Base-by-base conservation (phyloP, 64 coral and sea anemone genomes). In the Astreopora myriophthalma region DNA sequence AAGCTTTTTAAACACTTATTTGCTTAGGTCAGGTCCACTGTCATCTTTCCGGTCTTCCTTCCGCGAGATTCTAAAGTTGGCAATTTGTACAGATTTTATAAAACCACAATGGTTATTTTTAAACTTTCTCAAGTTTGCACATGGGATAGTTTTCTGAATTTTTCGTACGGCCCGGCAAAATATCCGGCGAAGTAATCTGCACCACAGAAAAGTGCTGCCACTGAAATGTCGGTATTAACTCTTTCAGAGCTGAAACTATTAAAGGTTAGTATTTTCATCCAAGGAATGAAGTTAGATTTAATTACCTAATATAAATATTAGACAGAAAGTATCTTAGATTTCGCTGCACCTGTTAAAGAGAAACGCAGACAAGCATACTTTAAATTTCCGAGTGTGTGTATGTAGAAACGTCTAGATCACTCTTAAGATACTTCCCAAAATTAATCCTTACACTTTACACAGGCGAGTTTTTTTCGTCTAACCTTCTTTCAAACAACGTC, bases 41-140 rank as follows among this genome's bases (percentile, higher is more conserved):
- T 11, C 3, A 57, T 37, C 57, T 29, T 57, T 22, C 32, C 7
- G 33, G 17, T 64, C 36, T 36, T 62, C 8, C 55, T 71, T 17
- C 13, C 28, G 6, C 14, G 16, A 71, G 68, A 14, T 12, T 16
- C 31, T 34, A 11, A 71, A 71, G 31, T 27, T 39, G 40, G n/a
- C 39, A 14, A 49, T 51, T 26, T 27, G n/a, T 55, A 24, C 24
- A 17, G n/a, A 7, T 55, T 79, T 55, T 52, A 51, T 46, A 19
- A 20, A 79, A 79, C 75, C 75, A 30, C 75, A 25, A 76, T 25
- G 48, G 38, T 44, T 76, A 76, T 57, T 79, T 55, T 79, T 52
- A 57, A 55, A 51, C 4, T 19, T 4, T 31, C 14, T 16, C 19
- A 23, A 8, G 5, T 5, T 22, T 32, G 3, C 2, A 34, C 5